phyloP scores from a whole-genome alignment of 2,113 vertebrate species.

The Platichthys stellatus region DNA sequence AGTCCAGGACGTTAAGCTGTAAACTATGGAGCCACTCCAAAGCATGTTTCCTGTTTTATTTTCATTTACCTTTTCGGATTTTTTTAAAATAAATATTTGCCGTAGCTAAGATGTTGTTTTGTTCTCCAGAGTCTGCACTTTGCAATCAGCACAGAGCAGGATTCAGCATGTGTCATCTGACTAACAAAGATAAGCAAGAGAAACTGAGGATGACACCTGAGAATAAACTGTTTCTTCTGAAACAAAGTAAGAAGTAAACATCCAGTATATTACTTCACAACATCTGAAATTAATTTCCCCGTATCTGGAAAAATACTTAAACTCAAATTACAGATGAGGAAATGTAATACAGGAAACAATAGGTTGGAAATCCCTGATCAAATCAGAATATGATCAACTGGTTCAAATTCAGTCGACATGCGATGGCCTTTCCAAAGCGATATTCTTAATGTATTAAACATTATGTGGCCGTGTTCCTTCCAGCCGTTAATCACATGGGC shows the following conservation, averaged over 20 bases:
- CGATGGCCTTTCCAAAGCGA: neutral
- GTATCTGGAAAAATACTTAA: neutral
- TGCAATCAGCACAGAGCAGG: conserved; percentile 39
- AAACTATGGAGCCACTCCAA: neutral
- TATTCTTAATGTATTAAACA: conserved; percentile 1
- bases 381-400: neutral
- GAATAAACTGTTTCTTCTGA: neutral
- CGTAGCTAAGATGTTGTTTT: conserved; percentile 43
- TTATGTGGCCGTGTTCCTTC: neutral
- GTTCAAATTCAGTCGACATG: neutral
- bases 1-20: neutral
- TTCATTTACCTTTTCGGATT: conserved; percentile 66
- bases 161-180: conserved; percentile 62
- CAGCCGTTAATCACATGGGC: conserved; percentile 32
- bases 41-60: conserved; percentile 29
- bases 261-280: neutral
- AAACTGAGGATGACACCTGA: conserved; percentile 7
- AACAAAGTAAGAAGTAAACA: conserved; percentile 6
- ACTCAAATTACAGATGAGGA: conserved; percentile 4
- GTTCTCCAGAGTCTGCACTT: conserved; percentile 37
- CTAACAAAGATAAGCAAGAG: conserved; percentile 45
- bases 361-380: neutral
- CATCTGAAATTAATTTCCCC: neutral
- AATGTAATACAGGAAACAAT: conserved; percentile 8
- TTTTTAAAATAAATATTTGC: conserved; percentile 71